Base-by-base conservation (phyloP, 37 sponge, comb jelly and placozoan species). In the Aplysina aerophoba region DNA sequence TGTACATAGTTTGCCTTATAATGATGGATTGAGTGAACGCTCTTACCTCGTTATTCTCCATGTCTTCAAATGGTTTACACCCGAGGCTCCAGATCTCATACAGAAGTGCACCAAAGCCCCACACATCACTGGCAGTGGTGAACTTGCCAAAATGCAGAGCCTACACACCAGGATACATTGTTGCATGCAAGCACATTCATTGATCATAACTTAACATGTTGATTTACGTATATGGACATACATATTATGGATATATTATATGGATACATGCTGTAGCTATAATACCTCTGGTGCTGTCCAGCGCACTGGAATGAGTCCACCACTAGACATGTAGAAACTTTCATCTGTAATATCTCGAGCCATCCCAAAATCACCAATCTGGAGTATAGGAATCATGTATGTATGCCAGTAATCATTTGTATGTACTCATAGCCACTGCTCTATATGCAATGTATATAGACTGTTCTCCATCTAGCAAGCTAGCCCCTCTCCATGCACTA, bases 331-430 rank as follows among this genome's bases (percentile, higher is more conserved):
- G 53, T 75, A 75, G 11, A 39, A 75, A 75, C 54, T 53, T 12
- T 1, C 44, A 40, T 36, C 78, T 36, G 44, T 44, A 40, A 75
- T 40, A 41, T 75, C 78, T 22, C 78, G 31, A 36, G 78, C 44
- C 78, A 75, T 75, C 40, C 78, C 78, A 75, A 75, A 75, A 40
- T 75, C 78, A 41, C 38, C 78, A 75, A 75, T 50, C 78, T 75
- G 53, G 1, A 36, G 11, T 75, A n/a, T n/a, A n/a, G 21, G 24
- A 41, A 75, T 44, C 6, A 44, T 44, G n/a, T n/a, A n/a, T n/a
- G n/a, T n/a, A n/a, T n/a, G n/a, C n/a, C n/a, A n/a, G n/a, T n/a
- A n/a, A n/a, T n/a, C n/a, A n/a, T n/a, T n/a, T n/a, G n/a, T n/a
- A n/a, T n/a, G n/a, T n/a, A n/a, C n/a, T n/a, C n/a, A n/a, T n/a